Evolutionary conservation across 2,888 invertebrate genomes (phyloP).

Genomic region (Lycophotia porphyrea): DNA sequence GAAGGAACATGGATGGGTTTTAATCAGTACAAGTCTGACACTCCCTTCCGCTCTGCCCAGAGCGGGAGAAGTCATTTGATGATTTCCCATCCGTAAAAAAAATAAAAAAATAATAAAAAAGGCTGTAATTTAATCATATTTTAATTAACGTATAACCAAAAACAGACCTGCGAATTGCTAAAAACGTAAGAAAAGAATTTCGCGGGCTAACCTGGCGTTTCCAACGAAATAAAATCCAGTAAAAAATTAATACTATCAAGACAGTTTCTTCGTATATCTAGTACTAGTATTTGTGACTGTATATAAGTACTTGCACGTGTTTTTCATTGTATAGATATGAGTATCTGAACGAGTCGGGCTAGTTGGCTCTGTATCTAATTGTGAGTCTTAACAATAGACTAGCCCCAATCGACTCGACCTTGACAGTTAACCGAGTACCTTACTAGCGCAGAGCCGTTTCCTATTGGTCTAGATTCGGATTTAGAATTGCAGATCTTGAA

Average conservation of each 20-base stretch:
- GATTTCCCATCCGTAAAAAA: too few species aligned
- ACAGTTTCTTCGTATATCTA: not conserved
- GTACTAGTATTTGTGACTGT: not conserved
- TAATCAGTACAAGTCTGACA: too few species aligned
- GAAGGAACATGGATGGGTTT: too few species aligned
- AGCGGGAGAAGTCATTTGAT: too few species aligned
- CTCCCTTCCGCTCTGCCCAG: too few species aligned
- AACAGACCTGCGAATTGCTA: too few species aligned
- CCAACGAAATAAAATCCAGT: not conserved
- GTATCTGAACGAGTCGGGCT: not conserved
- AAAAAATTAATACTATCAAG: not conserved
- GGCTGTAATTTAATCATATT: too few species aligned
- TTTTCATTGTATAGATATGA: slow-evolving; percentile 1
- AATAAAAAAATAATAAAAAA: too few species aligned
- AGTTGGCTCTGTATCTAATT: slow-evolving; percentile 34
- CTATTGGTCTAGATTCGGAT: not conserved
- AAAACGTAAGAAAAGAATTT: too few species aligned
- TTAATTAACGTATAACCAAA: too few species aligned
- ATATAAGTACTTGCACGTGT: not conserved
- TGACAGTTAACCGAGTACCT: slow-evolving; percentile 25
- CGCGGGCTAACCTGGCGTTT: too few species aligned
- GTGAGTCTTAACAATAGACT: slow-evolving; percentile 31
- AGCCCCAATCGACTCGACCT: slow-evolving; percentile 21
- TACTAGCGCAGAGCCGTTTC: not conserved
- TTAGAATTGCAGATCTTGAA: not conserved